Base-by-base conservation (phyloP, 2,888 invertebrate species). In the Drosophila quinaria region DNA sequence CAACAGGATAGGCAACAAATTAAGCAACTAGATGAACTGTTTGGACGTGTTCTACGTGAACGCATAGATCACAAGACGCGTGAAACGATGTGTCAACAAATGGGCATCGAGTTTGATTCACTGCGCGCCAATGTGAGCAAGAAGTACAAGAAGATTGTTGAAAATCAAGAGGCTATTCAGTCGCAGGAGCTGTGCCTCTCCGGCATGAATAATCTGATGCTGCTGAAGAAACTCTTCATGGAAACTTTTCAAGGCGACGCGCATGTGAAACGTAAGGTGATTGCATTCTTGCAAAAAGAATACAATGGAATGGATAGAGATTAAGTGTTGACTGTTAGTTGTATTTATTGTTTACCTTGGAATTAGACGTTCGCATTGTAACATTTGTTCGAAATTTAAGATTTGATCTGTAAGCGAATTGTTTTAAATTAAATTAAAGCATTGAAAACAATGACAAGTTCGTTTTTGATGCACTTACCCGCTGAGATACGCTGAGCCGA, bases 401-500 rank as follows among this genome's bases (percentile, higher is more conserved):
- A 88, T 85, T 83, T 90, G 91, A 86, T 91, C 91, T 91, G 78
- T 5, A 89, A 90, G 44, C 56, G 10, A 31, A 31, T 15, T 17
- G 3, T 35, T 42, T 4, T 11, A 13, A 35, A 35, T 44, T 33
- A n/a, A 41, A 11, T 17, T 60, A 42, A 60, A 56, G 50, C 51
- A 25, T 50, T 33, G 37, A 22, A 31, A 8, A 29, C 1, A n/a
- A 13, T 6, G 6, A 25, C 33, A 42, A 25, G 41, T 49, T 50
- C 4, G 10, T 47, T 29, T 29, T 1, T 31, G 35, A 1, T 10
- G 0, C 5, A 55, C 41, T 78, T 72, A 90, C 90, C 90, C n/a
- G 91, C 91, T 19, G 91, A 90, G 17, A 80, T 80, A 9, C 90
- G 90, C n/a, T 90, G 89, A 2, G 74, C 79, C 0, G 80, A 69